Conservation (phyloP, 2,797 vertebrate genomes). For the Discoglossus pictus region DNA sequence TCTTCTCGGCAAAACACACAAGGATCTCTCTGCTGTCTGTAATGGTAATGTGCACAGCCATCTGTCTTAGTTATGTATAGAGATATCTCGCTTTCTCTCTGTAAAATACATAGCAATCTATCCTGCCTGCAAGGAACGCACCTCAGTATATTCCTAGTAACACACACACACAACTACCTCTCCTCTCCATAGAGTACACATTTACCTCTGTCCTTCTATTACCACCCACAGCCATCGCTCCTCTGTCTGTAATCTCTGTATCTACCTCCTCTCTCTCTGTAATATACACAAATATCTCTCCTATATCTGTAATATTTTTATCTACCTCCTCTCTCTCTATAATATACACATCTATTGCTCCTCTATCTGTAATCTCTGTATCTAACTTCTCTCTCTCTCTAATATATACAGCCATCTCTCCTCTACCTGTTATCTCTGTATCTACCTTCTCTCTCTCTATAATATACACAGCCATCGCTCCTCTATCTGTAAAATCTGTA, state of each 20-base stretch:
- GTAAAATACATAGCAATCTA: not conserved
- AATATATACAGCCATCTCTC: not conserved
- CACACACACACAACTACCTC: not conserved
- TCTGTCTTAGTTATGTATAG: too few species aligned
- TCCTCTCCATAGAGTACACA: not conserved
- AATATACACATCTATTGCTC: too few species aligned
- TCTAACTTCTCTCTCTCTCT: not conserved
- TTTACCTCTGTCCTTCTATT: too few species aligned
- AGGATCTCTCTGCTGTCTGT: not conserved
- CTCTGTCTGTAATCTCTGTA: too few species aligned
- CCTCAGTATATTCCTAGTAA: not conserved
- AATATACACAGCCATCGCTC: not conserved
- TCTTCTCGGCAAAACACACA: not conserved
- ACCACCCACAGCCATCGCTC: too few species aligned
- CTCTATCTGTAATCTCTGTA: too few species aligned
- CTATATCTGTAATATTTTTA: too few species aligned
- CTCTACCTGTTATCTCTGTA: not conserved
- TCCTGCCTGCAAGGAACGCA: not conserved
- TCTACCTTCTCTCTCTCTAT: not conserved
- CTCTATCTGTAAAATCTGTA: not conserved
- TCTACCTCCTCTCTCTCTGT: too few species aligned
- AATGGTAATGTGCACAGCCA: too few species aligned
- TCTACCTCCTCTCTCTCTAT: not conserved
- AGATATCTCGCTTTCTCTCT: too few species aligned
- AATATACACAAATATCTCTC: too few species aligned